These are phyloP conservation scores for Cynaeus angustus DNA, from an alignment of 2,888 invertebrate species.

Conservation along the genomic window DNA sequence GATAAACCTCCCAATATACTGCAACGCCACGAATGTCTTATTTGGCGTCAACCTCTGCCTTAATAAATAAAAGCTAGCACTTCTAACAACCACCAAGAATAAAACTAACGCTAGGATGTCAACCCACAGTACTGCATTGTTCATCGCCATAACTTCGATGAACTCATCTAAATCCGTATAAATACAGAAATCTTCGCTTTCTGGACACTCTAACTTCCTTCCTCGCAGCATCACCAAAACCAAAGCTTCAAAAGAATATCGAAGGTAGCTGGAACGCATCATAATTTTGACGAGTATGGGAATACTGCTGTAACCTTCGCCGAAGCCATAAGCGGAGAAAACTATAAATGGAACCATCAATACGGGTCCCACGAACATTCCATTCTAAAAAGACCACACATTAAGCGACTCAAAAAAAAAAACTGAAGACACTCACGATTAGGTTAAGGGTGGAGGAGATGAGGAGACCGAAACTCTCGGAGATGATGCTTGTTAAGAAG, in stretches of 20 bases:
- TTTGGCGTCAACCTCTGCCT: conserved; percentile 82
- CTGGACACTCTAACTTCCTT: conserved; percentile 83
- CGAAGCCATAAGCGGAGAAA: conserved; percentile 90
- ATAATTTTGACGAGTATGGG: conserved; percentile 86
- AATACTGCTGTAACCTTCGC: conserved; percentile 78
- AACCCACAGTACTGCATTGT: conserved; percentile 79
- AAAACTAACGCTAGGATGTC: conserved; percentile 78
- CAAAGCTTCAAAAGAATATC: conserved; percentile 81
- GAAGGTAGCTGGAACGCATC: conserved; percentile 88
- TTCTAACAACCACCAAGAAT: conserved; percentile 79
- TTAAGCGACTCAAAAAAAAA: background rate
- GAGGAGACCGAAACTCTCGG: conserved; percentile 85
- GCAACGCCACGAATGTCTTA: conserved; percentile 81
- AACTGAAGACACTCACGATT: conserved; percentile 76
- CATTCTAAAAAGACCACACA: conserved; percentile 76
- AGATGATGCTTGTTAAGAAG: conserved; percentile 82
- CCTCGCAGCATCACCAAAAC: conserved; percentile 86
- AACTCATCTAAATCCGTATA: conserved; percentile 84
- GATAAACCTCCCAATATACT: conserved; percentile 81
- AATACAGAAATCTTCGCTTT: conserved; percentile 82
- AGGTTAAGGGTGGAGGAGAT: conserved; percentile 84
- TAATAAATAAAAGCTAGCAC: conserved; percentile 82
- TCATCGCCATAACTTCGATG: conserved; percentile 84
- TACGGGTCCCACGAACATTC: conserved; percentile 93
- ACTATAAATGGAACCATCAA: conserved; percentile 90